A percentile compares a stretch with the other conserved stretches of the same genome.
phyloP scores from a whole-genome alignment of 2,888 invertebrate species.

The Sphaeridia pumilis region DNA sequence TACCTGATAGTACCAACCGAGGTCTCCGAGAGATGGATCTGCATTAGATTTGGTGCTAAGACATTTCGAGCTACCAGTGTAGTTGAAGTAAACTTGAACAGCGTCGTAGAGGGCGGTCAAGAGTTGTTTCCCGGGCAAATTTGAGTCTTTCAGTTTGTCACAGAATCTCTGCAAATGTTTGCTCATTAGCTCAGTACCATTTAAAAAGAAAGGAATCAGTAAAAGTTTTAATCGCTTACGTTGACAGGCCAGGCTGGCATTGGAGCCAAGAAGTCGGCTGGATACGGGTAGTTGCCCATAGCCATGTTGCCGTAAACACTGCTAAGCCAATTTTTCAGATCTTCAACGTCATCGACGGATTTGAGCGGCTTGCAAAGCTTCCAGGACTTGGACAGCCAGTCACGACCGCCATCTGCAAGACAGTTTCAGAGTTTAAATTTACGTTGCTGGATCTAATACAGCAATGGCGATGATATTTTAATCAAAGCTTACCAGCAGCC shows the following conservation, averaged over 20 bases:
- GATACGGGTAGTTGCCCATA: slow-evolving; percentile 93
- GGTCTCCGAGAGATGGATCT: slow-evolving; percentile 50
- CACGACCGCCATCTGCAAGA: slow-evolving; percentile 54
- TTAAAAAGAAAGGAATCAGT: background rate
- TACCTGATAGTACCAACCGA: slow-evolving; percentile 76
- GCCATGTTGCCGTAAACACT: slow-evolving; percentile 68
- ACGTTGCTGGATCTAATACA: too few relatives aligned
- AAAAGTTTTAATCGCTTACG: slow-evolving; percentile 38
- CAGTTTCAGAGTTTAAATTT: slow-evolving; percentile 13
- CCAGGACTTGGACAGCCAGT: slow-evolving; percentile 59
- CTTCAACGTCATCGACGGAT: slow-evolving; percentile 45
- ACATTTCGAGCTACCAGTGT: slow-evolving; percentile 59
- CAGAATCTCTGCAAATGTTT: slow-evolving; percentile 46
- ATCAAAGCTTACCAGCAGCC: slow-evolving; percentile 44
- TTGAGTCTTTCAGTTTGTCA: slow-evolving; percentile 41
- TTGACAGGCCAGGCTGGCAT: slow-evolving; percentile 75
- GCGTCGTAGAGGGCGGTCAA: slow-evolving; percentile 55
- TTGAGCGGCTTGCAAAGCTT: slow-evolving; percentile 61
- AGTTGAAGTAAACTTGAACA: slow-evolving; percentile 67
- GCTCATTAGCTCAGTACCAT: background rate
- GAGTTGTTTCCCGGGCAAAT: slow-evolving; percentile 45
- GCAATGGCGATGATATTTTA: too few relatives aligned
- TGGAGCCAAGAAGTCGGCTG: slow-evolving; percentile 65
- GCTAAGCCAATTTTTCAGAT: slow-evolving; percentile 56
- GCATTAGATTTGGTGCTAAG: slow-evolving; percentile 51